Base-by-base conservation (phyloP, 2,113 vertebrate species). In the Archilochus colubris region DNA sequence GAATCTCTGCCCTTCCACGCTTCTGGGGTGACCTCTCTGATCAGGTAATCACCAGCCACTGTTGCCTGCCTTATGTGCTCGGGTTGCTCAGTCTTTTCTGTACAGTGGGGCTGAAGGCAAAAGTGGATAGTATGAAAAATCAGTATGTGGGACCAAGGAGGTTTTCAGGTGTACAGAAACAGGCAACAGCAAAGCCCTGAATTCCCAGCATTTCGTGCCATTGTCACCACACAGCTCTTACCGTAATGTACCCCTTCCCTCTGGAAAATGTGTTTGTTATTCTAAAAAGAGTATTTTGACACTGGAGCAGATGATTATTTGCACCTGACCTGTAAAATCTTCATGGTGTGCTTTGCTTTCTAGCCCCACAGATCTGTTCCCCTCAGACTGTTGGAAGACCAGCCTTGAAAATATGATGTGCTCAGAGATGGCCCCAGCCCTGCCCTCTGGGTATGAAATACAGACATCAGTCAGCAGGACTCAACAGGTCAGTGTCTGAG, bases 401-500 rank as follows among this genome's bases (percentile, higher is more conserved):
- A 70, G 86, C 58, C 76, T 38, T 1, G 8, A 66, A 38, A 72
- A 62, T 14, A 70, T 70, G 87, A 89, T 78, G 61, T 27, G 84
- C 83, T 66, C 75, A 48, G 78, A 89, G 88, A 89, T 51, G 68
- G 89, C 55, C 78, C 70, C 8, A 13, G 74, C 70, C 64, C 86
- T 93, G 83, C 76, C 84, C 54, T 92, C 43, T 0, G 0, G 84
- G n/a, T 33, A 7, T n/a, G 67, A 82, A 91, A 77, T 24, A 67
- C 57, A 73, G 85, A 77, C 63, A 91, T 85, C 64, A 92, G 57
- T 43, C 82, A 94, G 79, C 92, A 95, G 76, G 76, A 91, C 63
- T 74, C 82, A 67, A 89, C 91, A 95, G 93, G 85, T 95, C 91
- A 73, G 76, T 50, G 91, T 80, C 88, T 67, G 78, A 88, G 72